Conservation (phyloP, 2,888 invertebrate genomes). For the Pinctada fucata region DNA sequence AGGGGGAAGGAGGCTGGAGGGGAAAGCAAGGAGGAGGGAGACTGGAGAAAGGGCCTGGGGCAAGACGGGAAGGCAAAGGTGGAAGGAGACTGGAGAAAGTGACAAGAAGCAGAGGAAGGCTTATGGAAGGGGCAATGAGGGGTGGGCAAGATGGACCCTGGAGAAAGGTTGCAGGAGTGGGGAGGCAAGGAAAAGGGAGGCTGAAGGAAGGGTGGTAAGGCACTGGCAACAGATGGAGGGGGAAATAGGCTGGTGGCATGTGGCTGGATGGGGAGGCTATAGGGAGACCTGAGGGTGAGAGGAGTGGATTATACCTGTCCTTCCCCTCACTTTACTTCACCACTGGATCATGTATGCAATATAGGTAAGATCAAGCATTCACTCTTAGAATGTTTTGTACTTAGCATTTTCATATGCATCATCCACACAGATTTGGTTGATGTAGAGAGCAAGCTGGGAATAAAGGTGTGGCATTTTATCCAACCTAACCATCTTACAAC, state of each 20-base stretch:
- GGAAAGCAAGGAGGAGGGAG: not conserved
- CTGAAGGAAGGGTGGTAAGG: not conserved
- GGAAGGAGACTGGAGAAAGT: not conserved
- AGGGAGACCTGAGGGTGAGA: not conserved
- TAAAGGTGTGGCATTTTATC: too few relatives aligned
- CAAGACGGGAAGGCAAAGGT: not conserved
- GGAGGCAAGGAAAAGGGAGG: slow-evolving; percentile 5
- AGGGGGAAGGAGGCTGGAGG: not conserved
- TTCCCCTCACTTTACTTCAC: too few relatives aligned
- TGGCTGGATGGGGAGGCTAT: not conserved
- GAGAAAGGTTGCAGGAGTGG: not conserved
- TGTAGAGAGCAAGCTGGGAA: too few relatives aligned
- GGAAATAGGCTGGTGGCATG: not conserved
- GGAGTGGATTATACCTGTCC: not conserved
- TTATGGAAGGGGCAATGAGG: not conserved
- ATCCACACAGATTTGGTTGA: too few relatives aligned
- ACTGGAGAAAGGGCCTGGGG: not conserved
- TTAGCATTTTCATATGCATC: too few relatives aligned
- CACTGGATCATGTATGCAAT: too few relatives aligned
- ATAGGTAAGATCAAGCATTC: too few relatives aligned
- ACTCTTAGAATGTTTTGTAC: too few relatives aligned
- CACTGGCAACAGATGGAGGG: not conserved
- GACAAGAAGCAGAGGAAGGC: not conserved
- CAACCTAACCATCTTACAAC: too few relatives aligned
- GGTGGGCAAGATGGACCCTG: not conserved